phyloP scores from a whole-genome alignment of 2,888 invertebrate genomes.

The Cheilosia urbana region DNA sequence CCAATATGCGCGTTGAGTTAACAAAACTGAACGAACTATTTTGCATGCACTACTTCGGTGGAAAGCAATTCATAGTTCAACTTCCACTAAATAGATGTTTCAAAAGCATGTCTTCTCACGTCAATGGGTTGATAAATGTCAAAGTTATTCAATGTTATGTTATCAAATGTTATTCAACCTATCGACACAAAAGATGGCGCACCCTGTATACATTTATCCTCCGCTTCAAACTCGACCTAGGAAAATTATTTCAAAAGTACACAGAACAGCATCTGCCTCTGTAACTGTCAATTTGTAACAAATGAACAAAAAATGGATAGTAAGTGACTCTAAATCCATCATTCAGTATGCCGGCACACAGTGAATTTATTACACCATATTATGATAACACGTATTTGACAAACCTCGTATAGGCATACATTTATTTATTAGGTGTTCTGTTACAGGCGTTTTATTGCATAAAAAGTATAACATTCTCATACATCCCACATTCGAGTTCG shows the following conservation, averaged over 20 bases:
- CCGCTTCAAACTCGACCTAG: too few relatives aligned
- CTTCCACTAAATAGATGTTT: neutral
- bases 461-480: neutral
- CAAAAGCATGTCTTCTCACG: neutral
- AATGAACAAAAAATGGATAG: neutral
- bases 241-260: neutral
- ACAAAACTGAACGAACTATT: too few relatives aligned
- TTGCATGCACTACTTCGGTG: neutral
- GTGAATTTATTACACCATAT: neutral
- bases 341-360: neutral
- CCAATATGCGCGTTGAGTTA: too few relatives aligned
- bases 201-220: too few relatives aligned
- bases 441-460: neutral
- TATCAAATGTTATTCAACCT: too few relatives aligned
- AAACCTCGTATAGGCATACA: constrained; percentile 6
- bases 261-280: neutral
- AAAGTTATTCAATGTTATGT: neutral
- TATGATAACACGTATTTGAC: neutral
- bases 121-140: neutral
- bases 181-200: neutral
- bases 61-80: neutral
- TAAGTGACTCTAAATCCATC: neutral
- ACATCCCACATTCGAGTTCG: constrained; percentile 12
- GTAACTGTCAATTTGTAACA: neutral
- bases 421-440: constrained; percentile 18